Evolutionary conservation across 2,797 vertebrate genomes (phyloP).

Genomic region (Chanos chanos): DNA sequence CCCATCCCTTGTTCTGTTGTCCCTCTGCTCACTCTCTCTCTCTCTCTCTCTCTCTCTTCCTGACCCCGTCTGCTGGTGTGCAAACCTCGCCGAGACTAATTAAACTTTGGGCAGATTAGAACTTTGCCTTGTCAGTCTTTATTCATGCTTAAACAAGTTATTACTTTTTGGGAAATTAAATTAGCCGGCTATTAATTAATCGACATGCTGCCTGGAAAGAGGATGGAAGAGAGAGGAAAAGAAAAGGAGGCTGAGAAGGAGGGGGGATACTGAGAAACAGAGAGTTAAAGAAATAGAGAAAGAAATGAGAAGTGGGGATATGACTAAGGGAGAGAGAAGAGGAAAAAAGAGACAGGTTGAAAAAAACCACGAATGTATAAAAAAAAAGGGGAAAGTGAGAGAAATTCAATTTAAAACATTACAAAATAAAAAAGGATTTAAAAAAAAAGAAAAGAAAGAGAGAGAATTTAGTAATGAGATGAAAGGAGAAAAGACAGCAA

Average conservation of each 20-base stretch:
- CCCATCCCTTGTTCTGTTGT: background rate
- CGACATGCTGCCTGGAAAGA: conserved; percentile 60
- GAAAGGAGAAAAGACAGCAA: background rate
- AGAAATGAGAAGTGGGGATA: background rate
- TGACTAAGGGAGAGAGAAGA: background rate
- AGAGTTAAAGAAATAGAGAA: background rate
- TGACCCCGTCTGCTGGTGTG: conserved; percentile 57
- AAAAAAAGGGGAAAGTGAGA: background rate
- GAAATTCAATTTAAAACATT: background rate
- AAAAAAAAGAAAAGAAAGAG: background rate
- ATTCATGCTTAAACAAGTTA: conserved; percentile 77
- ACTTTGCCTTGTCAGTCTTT: conserved; percentile 76
- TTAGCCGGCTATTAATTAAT: conserved; percentile 79
- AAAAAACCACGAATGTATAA: background rate
- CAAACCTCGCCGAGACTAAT: conserved; percentile 71
- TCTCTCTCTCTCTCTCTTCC: background rate
- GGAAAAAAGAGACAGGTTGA: background rate
- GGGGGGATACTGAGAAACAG: conserved; percentile 17
- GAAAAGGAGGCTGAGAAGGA: conserved; percentile 13
- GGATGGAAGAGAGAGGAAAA: conserved; percentile 23
- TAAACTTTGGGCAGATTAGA: conserved; percentile 77
- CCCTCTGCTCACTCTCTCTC: background rate
- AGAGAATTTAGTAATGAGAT: background rate
- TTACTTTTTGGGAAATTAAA: conserved; percentile 78
- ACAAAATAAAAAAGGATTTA: too few relatives aligned